Percentiles rank a stretch among this genome's conserved stretches.
phyloP scores from a whole-genome alignment of 2,888 invertebrate genomes.

The Meiosimyza platycephala region DNA sequence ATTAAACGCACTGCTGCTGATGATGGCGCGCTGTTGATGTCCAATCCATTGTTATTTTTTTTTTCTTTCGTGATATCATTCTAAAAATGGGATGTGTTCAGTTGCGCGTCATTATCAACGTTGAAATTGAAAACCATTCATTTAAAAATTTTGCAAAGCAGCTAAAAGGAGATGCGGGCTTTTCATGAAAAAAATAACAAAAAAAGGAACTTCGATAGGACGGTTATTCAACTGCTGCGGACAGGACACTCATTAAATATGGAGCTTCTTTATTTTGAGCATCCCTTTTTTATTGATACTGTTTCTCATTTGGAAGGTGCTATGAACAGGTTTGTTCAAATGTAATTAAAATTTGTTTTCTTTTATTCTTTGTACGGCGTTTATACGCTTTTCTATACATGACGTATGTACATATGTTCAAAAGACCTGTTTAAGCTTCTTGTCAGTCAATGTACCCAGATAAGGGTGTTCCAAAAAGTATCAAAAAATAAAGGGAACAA shows the following conservation, averaged over 20 bases:
- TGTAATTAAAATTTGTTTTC: slow-evolving; percentile 21
- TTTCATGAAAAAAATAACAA: not conserved
- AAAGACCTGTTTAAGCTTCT: too few species aligned
- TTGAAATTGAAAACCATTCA: slow-evolving; percentile 25
- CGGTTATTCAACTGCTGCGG: slow-evolving; percentile 32
- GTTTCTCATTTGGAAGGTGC: not conserved
- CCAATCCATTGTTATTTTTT: not conserved
- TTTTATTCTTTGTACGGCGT: slow-evolving; percentile 24
- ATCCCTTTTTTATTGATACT: not conserved
- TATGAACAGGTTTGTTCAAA: slow-evolving; percentile 34
- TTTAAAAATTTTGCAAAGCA: slow-evolving; percentile 11
- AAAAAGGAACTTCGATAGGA: not conserved
- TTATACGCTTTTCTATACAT: slow-evolving; percentile 18
- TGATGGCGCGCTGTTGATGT: not conserved
- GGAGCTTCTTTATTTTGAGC: slow-evolving; percentile 19
- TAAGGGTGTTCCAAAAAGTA: too few species aligned
- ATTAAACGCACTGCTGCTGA: slow-evolving; percentile 1
- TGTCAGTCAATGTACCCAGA: too few species aligned
- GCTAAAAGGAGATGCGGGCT: not conserved
- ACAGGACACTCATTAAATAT: slow-evolving; percentile 39
- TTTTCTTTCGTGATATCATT: too few species aligned
- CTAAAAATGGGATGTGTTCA: slow-evolving; percentile 1
- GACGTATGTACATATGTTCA: not conserved
- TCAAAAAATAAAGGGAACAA: too few species aligned
- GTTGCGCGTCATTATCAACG: slow-evolving; percentile 28